phyloP scores from a whole-genome alignment of 1,140 invertebrate species.

The Goniozus legneri region DNA sequence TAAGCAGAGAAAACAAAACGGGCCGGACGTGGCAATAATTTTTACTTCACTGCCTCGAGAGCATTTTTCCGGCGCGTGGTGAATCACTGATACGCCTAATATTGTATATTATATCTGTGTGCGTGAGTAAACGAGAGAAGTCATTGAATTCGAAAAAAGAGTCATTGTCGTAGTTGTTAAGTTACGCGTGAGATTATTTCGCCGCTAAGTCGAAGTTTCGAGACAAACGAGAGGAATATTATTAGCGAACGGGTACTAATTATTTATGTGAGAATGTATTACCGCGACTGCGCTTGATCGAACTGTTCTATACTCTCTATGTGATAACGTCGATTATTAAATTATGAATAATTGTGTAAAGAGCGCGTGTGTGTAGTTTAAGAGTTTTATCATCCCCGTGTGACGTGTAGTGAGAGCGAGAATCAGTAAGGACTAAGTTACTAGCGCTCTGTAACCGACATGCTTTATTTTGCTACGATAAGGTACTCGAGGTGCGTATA shows the following conservation, averaged over 20 bases:
- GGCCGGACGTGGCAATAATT: too few relatives aligned
- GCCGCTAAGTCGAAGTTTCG: not conserved
- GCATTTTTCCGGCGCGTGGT: too few relatives aligned
- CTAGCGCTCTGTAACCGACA: constrained; percentile 8
- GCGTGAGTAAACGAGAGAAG: too few relatives aligned
- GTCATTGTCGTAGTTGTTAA: not conserved
- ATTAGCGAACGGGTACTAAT: not conserved
- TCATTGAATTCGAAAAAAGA: not conserved
- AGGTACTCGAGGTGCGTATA: constrained; percentile 15
- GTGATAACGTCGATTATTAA: constrained; percentile 20
- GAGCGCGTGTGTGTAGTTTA: not conserved
- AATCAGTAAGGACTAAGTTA: not conserved
- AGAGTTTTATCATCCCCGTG: not conserved
- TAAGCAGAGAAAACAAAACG: too few relatives aligned
- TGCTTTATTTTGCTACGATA: constrained; percentile 4
- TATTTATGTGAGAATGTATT: not conserved
- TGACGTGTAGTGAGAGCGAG: too few relatives aligned
- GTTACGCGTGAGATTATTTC: not conserved
- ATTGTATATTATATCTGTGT: too few relatives aligned
- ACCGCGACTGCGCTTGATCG: constrained; percentile 34
- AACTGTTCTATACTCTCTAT: constrained; percentile 23
- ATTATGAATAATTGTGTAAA: constrained; percentile 7
- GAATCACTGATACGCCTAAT: too few relatives aligned
- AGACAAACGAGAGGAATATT: constrained; percentile 1
- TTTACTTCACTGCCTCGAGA: too few relatives aligned